A percentile compares a stretch with the other conserved stretches of the same genome.
Evolutionary conservation across 1,140 invertebrate genomes (phyloP).

Genomic region (Meloidogyne floridensis): DNA sequence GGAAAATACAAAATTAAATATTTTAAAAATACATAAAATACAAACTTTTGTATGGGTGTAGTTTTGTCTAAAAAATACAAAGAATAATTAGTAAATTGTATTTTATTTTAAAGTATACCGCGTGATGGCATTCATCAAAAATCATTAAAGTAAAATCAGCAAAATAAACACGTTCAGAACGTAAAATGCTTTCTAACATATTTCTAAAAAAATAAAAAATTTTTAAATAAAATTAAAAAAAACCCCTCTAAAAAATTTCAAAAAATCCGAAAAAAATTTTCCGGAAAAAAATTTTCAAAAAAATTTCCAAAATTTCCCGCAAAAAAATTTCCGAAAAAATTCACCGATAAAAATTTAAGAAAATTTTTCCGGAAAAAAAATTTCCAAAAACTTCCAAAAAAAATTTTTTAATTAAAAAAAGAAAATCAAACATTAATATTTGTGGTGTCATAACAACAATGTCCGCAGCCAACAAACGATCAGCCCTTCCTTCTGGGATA

Average conservation of each 20-base stretch:
- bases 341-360: too few species aligned
- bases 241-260: too few species aligned
- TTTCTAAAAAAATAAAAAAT: constrained; percentile 44
- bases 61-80: neutral
- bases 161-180: constrained; percentile 42
- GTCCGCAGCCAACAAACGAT: constrained; percentile 41
- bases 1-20: neutral
- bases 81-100: neutral
- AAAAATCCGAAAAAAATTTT: too few species aligned
- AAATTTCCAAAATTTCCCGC: too few species aligned
- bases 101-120: neutral
- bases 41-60: constrained; percentile 51
- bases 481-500: constrained; percentile 30
- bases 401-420: constrained; percentile 4
- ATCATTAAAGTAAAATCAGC: constrained; percentile 52
- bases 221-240: neutral
- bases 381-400: too few species aligned
- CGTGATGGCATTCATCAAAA: constrained; percentile 59
- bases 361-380: too few species aligned
- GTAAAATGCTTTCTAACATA: constrained; percentile 48
- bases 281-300: too few species aligned
- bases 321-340: too few species aligned
- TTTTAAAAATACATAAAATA: constrained; percentile 7
- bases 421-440: constrained; percentile 40
- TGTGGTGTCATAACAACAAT: constrained; percentile 56